Base-by-base conservation (phyloP, 1,140 invertebrate species). In the Lepidotrigona ventralis region DNA sequence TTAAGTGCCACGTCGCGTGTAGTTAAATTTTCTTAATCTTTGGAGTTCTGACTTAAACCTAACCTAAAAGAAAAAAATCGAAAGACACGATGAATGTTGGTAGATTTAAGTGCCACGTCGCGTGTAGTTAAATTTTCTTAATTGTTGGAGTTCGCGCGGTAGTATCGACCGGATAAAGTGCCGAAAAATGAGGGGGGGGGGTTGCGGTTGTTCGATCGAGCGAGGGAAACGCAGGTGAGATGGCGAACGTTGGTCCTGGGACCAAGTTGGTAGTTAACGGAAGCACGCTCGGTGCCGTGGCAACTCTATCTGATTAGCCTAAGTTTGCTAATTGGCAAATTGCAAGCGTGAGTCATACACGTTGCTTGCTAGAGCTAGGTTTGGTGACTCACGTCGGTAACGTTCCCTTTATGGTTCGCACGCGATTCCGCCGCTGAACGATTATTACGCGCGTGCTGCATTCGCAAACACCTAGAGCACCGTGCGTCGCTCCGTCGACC, bases 241-340 rank as follows among this genome's bases (percentile, higher is more conserved):
- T n/a, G 6, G 33, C 53, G n/a, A 51, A 54, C 11, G 51, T 11
- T 51, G 26, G 12, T 29, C 29, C n/a, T 2, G 64, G 33, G 75
- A 83, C 75, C 39, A 64, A 82, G 39, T 83, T n/a, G 56, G 68
- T 54, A 66, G 80, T 85, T 85, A 69, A 70, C 79, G 77, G 58
- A 83, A 83, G 80, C 63, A 75, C 64, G 80, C 82, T 83, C 73
- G 79, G 76, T 64, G 63, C 72, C 68, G 54, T 51, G 66, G 68
- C 63, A 80, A 85, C 79, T 81, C 87, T 87, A 93, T 93, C 92
- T 92, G 92, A 93, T 93, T 91, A 90, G 86, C 83, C 86, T 74
- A 73, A 91, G 87, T 92, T 91, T 58, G 82, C 90, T 92, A 93
- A 93, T 93, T 93, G 91, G 91, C 88, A 89, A 93, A 92, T 92